Percentiles rank a stretch among this genome's conserved stretches.
phyloP scores from a whole-genome alignment of 2,888 invertebrate genomes.

The Pristionchus mayeri region DNA sequence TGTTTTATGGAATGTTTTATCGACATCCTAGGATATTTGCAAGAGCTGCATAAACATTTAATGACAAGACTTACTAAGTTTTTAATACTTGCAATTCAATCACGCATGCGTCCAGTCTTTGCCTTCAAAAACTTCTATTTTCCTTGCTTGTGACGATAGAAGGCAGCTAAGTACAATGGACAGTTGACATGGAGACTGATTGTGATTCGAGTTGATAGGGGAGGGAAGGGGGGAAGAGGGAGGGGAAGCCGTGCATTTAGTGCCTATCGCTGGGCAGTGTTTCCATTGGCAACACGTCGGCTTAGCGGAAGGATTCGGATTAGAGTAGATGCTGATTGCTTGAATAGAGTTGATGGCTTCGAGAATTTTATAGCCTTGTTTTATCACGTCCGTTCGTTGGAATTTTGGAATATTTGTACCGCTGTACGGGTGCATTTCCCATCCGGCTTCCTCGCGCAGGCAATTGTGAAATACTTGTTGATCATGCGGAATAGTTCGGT shows the following conservation, averaged over 20 bases:
- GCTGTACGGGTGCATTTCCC: too few species aligned
- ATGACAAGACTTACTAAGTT: too few species aligned
- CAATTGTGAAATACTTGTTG: background rate
- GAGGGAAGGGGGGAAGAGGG: background rate
- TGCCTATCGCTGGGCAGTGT: background rate
- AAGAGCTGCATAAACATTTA: too few species aligned
- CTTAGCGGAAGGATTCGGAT: background rate
- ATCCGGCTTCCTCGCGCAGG: background rate
- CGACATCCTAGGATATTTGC: too few species aligned
- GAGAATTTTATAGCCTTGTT: too few species aligned
- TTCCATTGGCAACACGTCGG: slow-evolving; percentile 36
- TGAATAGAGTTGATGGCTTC: too few species aligned
- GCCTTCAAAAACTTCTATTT: background rate
- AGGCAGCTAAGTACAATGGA: background rate
- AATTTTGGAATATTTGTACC: too few species aligned
- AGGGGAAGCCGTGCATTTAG: background rate
- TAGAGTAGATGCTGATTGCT: too few species aligned
- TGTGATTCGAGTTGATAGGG: slow-evolving; percentile 8
- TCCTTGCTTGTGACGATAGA: background rate
- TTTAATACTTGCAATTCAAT: too few species aligned
- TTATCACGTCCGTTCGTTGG: too few species aligned
- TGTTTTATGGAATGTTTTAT: too few species aligned
- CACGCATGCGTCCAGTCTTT: too few species aligned
- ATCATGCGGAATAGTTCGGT: background rate
- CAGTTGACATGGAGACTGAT: slow-evolving; percentile 19